A percentile compares a stretch with the other conserved stretches of the same genome.
Evolutionary conservation across 2,797 vertebrate species (phyloP).

Genomic region (Aphelocoma californica): DNA sequence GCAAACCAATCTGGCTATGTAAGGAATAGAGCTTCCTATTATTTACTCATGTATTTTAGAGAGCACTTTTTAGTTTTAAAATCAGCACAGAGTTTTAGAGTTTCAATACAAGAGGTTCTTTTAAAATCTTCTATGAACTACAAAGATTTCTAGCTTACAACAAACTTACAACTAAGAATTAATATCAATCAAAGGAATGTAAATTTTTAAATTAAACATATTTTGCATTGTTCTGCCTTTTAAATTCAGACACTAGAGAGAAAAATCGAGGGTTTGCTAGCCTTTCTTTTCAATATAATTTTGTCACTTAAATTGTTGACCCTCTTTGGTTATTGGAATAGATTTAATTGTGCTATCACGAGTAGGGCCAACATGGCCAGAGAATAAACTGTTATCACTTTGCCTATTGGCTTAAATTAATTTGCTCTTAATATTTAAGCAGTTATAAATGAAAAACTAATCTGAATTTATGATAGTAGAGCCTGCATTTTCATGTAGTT

Average conservation of each 20-base stretch:
- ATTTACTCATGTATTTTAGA: neutral
- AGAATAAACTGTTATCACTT: neutral
- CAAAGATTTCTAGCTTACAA: neutral
- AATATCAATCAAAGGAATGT: neutral
- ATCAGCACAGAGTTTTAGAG: neutral
- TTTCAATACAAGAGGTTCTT: neutral
- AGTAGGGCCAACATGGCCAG: neutral
- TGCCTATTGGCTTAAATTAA: neutral
- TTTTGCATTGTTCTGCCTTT: neutral
- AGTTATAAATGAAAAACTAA: neutral
- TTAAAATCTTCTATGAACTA: neutral
- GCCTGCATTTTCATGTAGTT: neutral
- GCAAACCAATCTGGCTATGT: neutral
- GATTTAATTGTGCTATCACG: neutral
- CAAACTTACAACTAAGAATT: neutral
- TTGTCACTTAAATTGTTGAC: neutral
- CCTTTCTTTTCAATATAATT: neutral
- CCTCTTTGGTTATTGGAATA: neutral
- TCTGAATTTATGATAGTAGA: neutral
- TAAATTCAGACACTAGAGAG: neutral
- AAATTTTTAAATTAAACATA: neutral
- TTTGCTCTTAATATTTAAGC: neutral
- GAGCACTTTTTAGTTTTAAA: neutral
- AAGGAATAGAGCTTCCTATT: neutral
- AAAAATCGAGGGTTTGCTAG: neutral